A percentile compares a stretch with the other conserved stretches of the same genome.
Evolutionary conservation across 2,113 vertebrate species (phyloP).

Genomic region (Amazona guildingii): DNA sequence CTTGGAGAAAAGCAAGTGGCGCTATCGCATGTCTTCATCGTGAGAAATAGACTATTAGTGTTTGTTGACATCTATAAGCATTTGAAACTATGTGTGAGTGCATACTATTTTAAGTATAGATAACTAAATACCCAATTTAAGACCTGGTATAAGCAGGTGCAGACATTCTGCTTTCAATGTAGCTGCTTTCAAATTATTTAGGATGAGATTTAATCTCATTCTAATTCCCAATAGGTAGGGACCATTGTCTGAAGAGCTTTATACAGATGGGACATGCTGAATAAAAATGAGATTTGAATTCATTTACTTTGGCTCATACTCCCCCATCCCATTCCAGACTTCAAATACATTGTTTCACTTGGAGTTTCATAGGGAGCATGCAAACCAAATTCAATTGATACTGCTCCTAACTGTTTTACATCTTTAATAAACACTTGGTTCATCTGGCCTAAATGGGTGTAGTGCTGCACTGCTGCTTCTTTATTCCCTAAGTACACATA

Average conservation of each 20-base stretch:
- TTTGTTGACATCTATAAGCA: background rate
- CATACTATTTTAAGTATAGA: background rate
- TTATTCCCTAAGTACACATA: background rate
- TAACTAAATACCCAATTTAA: background rate
- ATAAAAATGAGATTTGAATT: conserved; percentile 15
- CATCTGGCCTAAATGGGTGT: background rate
- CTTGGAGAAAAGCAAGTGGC: background rate
- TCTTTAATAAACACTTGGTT: background rate
- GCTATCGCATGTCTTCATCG: rapidly evolving
- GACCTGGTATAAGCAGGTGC: background rate
- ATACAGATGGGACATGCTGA: background rate
- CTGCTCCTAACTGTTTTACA: background rate
- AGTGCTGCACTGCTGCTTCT: background rate
- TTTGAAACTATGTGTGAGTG: background rate
- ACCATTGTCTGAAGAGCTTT: background rate
- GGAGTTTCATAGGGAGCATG: background rate
- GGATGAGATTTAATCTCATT: background rate
- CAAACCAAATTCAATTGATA: background rate
- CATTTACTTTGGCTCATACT: background rate
- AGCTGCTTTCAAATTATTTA: background rate
- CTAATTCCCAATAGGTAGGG: background rate
- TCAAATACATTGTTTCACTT: background rate
- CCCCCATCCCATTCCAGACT: background rate
- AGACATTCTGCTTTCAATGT: background rate
- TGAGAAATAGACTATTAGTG: background rate